Base-by-base conservation (phyloP, 2,797 vertebrate genomes). In the Alectoris magna region DNA sequence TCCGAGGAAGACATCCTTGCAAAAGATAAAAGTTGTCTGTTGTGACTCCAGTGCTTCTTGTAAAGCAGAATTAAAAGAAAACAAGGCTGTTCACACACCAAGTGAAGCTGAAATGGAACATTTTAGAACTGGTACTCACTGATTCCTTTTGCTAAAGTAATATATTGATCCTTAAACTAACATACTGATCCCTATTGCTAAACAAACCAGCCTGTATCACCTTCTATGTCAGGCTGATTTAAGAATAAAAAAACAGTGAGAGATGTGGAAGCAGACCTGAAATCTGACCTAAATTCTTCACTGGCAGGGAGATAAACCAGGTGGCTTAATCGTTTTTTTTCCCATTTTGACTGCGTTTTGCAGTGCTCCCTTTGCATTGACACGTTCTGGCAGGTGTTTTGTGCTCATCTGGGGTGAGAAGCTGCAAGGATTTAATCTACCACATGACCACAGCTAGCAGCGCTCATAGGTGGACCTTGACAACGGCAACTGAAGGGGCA, bases 371-470 rank as follows among this genome's bases (percentile, higher is more conserved):
- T 91, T 44, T 84, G 79, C 84, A 34, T 2, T 53, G 51, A 53
- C 51, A 29, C 27, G 4, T n/a, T 78, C 43, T 86, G 91, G 82
- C 84, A 58, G 76, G 76, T 27, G 87, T 86, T 92, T 70, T 74
- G 51, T 88, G 36, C 84, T 84, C 82, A 14, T 51, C 53, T 24
- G 60, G 84, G 88, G 89, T 74, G 85, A 64, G 84, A 75, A 84
- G 87, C 36, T 79, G 82, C 39, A 63, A 73, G 76, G 82, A 53
- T 94, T 96, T 58, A 59, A 78, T 27, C 1, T 24, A 19, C 0
- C 0, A 6, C 66, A 3, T 1, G 21, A 19, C 39, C 67, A 73
- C 78, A 90, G 77, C 53, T 80, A 24, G 71, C 74, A 75, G 82
- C 36, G 2, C 58, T 55, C 36, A 0, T 2, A 83, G 27, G 3